A percentile compares a stretch with the other conserved stretches of the same genome.
phyloP scores from a whole-genome alignment of 1,140 invertebrate genomes.

The Camponotus pennsylvanicus region DNA sequence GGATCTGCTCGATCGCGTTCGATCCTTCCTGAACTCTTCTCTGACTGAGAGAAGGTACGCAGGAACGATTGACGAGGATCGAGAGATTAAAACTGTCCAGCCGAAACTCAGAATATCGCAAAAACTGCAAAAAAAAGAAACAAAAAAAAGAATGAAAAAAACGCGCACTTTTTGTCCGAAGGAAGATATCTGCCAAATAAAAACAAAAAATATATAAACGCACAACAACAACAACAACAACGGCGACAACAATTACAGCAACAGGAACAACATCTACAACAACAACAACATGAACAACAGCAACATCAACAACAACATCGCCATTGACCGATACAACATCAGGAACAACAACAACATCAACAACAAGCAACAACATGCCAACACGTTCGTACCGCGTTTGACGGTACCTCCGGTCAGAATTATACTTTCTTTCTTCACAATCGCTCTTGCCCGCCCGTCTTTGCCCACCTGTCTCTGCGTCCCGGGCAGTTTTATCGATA shows the following conservation, averaged over 20 bases:
- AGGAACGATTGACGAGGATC: conserved; percentile 40
- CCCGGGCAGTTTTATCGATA: conserved; percentile 51
- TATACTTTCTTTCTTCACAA: conserved; percentile 40
- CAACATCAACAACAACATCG: conserved; percentile 77
- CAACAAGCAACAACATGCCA: conserved; percentile 68
- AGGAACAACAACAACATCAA: conserved; percentile 77
- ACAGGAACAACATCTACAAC: conserved; percentile 32
- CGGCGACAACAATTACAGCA: conserved; percentile 71
- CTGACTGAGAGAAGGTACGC: not conserved
- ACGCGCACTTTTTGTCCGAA: conserved; percentile 49
- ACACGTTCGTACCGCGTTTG: conserved; percentile 47
- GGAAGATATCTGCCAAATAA: conserved; percentile 57
- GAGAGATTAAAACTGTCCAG: conserved; percentile 1
- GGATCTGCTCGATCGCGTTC: conserved; percentile 32
- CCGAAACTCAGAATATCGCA: conserved; percentile 36
- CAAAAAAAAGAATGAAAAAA: conserved; percentile 24
- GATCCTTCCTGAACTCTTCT: conserved; percentile 29
- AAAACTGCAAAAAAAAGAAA: conserved; percentile 40
- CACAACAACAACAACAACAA: conserved; percentile 71
- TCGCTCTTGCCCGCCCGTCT: conserved; percentile 47
- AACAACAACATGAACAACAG: conserved; percentile 60
- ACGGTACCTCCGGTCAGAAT: conserved; percentile 18
- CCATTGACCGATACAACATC: conserved; percentile 75
- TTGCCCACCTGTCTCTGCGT: conserved; percentile 67
- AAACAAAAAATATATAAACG: conserved; percentile 53